Conservation (phyloP, 2,113 vertebrate genomes). For the Pleuronectes platessa region DNA sequence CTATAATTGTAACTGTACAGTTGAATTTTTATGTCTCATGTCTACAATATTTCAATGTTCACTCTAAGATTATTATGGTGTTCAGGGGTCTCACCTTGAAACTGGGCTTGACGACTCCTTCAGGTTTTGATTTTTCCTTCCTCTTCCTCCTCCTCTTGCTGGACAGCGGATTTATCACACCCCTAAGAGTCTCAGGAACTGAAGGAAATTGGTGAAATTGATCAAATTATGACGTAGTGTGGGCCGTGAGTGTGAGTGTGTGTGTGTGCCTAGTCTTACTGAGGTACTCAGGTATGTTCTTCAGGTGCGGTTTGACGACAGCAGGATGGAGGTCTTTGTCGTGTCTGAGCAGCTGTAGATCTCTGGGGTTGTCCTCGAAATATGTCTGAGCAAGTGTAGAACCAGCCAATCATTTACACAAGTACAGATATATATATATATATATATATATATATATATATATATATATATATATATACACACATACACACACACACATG, state of each 20-base stretch:
- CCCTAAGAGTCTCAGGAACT: constrained; percentile 85
- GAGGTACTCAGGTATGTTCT: constrained; percentile 91
- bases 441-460: background rate
- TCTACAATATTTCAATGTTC: too few species aligned
- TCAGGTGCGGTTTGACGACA: constrained; percentile 90
- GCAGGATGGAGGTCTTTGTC: constrained; percentile 92
- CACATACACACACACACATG: background rate
- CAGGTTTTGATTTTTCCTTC: constrained; percentile 22
- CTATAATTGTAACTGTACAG: too few species aligned
- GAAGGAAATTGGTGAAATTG: background rate
- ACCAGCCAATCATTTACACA: background rate
- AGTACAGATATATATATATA: background rate
- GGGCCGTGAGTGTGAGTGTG: background rate
- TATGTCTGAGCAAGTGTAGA: constrained; percentile 71
- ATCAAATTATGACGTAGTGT: too few species aligned
- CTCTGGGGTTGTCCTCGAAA: constrained; percentile 94
- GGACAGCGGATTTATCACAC: constrained; percentile 63
- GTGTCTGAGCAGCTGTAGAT: constrained; percentile 90
- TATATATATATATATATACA: too few species aligned
- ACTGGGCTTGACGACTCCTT: constrained; percentile 55
- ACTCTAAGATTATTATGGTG: background rate
- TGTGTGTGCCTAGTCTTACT: constrained; percentile 71
- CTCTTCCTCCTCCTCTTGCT: constrained; percentile 61
- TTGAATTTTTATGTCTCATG: too few species aligned
- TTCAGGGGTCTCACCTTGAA: constrained; percentile 77